Base-by-base conservation (phyloP, 2,888 invertebrate species). In the Netelia inedita region DNA sequence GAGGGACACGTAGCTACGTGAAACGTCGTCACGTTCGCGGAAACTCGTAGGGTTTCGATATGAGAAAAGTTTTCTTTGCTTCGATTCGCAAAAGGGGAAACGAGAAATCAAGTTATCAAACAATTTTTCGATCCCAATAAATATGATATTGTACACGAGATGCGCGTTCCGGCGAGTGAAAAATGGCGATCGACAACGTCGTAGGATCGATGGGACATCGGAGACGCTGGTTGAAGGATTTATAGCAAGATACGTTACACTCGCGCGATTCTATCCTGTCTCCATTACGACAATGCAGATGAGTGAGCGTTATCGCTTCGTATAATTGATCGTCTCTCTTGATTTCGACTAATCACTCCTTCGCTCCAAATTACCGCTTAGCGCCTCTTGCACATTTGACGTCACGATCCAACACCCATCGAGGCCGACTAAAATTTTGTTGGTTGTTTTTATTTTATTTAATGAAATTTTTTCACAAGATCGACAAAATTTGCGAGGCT, bases 261-360 rank as follows among this genome's bases (percentile, higher is more conserved):
- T 46, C 65, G 69, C 69, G 9, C 16, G 71, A 83, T 83, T 83
- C 46, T 75, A 74, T 71, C 65, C 63, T 63, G 69, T 46, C 63
- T 79, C 63, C 61, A 65, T 57, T 65, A 75, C 74, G 83, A 79
- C 79, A 83, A 79, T 71, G 79, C 79, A 74, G 79, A 80, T 75
- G 83, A 83, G 71, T 79, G 74, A 83, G 71, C 71, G 57, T 79
- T 75, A 83, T 83, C 83, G 71, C 23, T 75, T 55, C 79, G 43
- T 65, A 74, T 83, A 79, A 83, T 79, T 80, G 73, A 83, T 83
- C 79, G 79, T 69, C 79, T 65, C 69, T 79, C 75, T 71, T 71
- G 68, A 75, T 79, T 83, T 57, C 75, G 65, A 75, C 83, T 83
- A 83, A 83, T 83, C 83, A 83, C 83, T 63, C 41, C 63, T 59